Conservation (phyloP, 2,797 vertebrate species). For the Anisognathus igniventris region DNA sequence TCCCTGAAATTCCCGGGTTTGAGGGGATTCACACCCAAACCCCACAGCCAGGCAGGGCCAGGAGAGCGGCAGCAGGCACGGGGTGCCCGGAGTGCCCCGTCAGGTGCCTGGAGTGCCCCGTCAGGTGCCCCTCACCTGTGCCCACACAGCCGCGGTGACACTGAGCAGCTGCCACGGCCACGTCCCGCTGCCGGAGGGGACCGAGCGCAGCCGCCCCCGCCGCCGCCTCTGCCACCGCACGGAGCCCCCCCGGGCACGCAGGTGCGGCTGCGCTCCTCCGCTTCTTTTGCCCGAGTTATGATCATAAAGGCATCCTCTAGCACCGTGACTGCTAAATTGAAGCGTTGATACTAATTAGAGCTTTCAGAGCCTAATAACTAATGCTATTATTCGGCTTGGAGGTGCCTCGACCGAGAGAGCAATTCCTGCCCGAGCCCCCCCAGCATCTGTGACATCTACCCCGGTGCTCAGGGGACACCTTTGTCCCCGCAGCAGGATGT, state of each 20-base stretch:
- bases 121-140: neutral
- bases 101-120: neutral
- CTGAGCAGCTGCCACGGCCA: neutral
- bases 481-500: neutral
- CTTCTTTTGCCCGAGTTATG: neutral
- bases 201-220: neutral
- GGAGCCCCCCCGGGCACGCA: neutral
- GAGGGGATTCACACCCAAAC: neutral
- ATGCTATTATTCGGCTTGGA: neutral
- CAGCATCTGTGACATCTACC: fast-evolving
- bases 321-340: neutral
- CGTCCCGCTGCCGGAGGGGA: neutral
- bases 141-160: neutral
- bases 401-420: fast-evolving
- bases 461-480: neutral
- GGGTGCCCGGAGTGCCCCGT: fast-evolving
- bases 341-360: neutral
- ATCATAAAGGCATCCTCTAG: neutral
- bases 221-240: neutral
- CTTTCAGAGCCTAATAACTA: neutral
- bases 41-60: neutral
- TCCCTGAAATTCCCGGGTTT: fast-evolving
- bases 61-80: neutral
- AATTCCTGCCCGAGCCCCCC: fast-evolving
- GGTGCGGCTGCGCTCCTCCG: neutral